These are phyloP conservation scores for Pinctada fucata DNA, from an alignment of 2,888 invertebrate species.

Conservation along the genomic window DNA sequence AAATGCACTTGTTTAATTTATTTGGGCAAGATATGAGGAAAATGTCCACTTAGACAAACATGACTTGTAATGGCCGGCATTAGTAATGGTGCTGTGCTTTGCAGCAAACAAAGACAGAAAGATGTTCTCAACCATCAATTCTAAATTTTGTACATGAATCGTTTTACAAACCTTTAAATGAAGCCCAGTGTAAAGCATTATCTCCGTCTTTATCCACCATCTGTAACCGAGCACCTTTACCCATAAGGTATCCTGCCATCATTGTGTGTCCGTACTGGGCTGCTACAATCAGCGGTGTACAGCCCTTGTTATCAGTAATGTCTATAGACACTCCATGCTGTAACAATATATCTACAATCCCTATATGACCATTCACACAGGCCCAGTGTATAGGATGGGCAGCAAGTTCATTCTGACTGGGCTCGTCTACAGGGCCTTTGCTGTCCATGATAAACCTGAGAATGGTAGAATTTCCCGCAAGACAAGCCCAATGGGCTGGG, in stretches of 20 bases:
- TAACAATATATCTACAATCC: slow-evolving; percentile 86
- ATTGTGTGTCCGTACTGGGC: slow-evolving; percentile 95
- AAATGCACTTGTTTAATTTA: no score
- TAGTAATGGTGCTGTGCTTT: no score
- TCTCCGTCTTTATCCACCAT: slow-evolving; percentile 94
- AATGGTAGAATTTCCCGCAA: slow-evolving; percentile 92
- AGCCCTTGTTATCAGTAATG: slow-evolving; percentile 90
- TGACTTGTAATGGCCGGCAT: no score
- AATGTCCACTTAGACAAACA: no score
- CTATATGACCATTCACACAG: slow-evolving; percentile 93
- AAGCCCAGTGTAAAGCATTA: slow-evolving; percentile 95
- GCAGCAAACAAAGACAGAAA: no score
- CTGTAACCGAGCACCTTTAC: slow-evolving; percentile 91
- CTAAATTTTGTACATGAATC: no score
- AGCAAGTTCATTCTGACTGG: slow-evolving; percentile 91
- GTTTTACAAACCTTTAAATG: slow-evolving; percentile 85
- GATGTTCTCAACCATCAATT: no score
- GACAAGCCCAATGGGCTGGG: slow-evolving; percentile 93
- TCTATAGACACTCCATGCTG: slow-evolving; percentile 89
- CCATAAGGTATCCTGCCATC: slow-evolving; percentile 91
- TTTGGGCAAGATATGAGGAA: no score
- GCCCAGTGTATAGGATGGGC: slow-evolving; percentile 96
- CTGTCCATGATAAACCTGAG: slow-evolving; percentile 90
- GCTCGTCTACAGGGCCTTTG: slow-evolving; percentile 88
- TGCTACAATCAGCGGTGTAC: slow-evolving; percentile 91